phyloP scores from a whole-genome alignment of 2,888 invertebrate species.

The Scrobipalpa atriplicella region DNA sequence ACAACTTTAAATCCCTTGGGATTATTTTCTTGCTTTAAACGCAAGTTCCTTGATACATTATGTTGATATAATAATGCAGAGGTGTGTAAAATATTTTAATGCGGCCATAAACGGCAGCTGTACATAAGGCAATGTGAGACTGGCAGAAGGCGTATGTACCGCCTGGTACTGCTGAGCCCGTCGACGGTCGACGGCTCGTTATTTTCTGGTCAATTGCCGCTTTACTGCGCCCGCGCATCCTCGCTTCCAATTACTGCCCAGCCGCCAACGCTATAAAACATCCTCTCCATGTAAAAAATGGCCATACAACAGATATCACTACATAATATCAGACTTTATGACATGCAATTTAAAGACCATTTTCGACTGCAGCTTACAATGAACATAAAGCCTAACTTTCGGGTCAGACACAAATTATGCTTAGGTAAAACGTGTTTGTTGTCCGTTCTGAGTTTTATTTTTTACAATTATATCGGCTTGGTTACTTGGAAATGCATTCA shows the following conservation, averaged over 20 bases:
- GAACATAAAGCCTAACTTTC: conserved; percentile 35
- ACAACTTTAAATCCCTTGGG: too few relatives aligned
- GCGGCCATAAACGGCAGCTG: conserved; percentile 70
- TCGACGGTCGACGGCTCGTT: conserved; percentile 65
- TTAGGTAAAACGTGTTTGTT: conserved; percentile 81
- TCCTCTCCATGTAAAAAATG: conserved; percentile 40
- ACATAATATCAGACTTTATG: conserved; percentile 41
- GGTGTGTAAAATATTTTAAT: conserved; percentile 58
- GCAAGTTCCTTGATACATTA: too few relatives aligned
- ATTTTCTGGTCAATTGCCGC: conserved; percentile 82
- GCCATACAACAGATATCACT: conserved; percentile 39
- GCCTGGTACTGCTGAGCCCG: conserved; percentile 42
- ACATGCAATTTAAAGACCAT: conserved; percentile 13
- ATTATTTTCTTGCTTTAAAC: too few relatives aligned
- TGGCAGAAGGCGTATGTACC: not conserved
- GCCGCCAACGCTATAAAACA: conserved; percentile 79
- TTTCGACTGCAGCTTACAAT: conserved; percentile 24
- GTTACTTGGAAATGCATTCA: conserved; percentile 82
- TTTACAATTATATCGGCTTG: conserved; percentile 79
- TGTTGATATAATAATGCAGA: too few relatives aligned
- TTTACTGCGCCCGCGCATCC: conserved; percentile 81
- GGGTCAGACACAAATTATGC: conserved; percentile 75
- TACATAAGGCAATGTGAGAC: conserved; percentile 49
- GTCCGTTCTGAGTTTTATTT: conserved; percentile 78
- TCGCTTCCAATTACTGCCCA: conserved; percentile 79